Evolutionary conservation across 1,140 invertebrate genomes (phyloP).

Genomic region (Drosophila burlai): DNA sequence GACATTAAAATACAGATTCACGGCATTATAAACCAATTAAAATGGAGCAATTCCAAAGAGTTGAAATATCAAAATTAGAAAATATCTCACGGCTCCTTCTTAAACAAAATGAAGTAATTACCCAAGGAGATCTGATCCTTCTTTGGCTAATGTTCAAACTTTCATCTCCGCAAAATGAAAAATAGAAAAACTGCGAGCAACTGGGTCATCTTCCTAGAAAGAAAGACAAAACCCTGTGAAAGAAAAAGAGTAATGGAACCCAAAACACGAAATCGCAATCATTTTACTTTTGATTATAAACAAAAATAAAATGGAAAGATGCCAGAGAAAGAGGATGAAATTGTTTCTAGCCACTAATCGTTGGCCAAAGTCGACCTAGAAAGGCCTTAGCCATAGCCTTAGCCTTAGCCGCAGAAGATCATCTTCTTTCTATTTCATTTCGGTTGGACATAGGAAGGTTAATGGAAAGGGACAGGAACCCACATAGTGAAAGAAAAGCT

Average conservation of each 20-base stretch:
- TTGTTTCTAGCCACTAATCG: slow-evolving; percentile 56
- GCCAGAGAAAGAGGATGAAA: slow-evolving; percentile 42
- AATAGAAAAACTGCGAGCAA: slow-evolving; percentile 54
- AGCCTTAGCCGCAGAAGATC: slow-evolving; percentile 29
- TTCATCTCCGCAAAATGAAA: slow-evolving; percentile 64
- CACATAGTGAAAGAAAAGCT: slow-evolving; percentile 53
- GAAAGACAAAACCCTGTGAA: slow-evolving; percentile 38
- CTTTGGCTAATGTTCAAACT: slow-evolving; percentile 44
- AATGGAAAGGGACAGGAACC: slow-evolving; percentile 48
- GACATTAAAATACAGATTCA: neutral
- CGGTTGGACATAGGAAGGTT: slow-evolving; percentile 47
- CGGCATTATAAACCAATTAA: neutral
- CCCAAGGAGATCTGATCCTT: neutral
- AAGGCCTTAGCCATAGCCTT: slow-evolving; percentile 33
- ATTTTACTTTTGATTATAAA: slow-evolving; percentile 83
- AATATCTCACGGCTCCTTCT: neutral
- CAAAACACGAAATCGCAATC: slow-evolving; percentile 77
- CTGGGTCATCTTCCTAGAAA: slow-evolving; percentile 66
- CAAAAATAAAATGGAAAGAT: slow-evolving; percentile 50
- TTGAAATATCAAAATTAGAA: neutral
- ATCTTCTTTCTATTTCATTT: slow-evolving; percentile 67
- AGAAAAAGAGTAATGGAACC: slow-evolving; percentile 34
- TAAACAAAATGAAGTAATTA: neutral
- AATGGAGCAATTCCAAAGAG: neutral
- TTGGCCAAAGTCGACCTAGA: slow-evolving; percentile 49